Evolutionary conservation across 2,797 vertebrate species (phyloP), one percentile per base, ranked within the genome.

Genomic region (Gephyroberyx darwinii): DNA sequence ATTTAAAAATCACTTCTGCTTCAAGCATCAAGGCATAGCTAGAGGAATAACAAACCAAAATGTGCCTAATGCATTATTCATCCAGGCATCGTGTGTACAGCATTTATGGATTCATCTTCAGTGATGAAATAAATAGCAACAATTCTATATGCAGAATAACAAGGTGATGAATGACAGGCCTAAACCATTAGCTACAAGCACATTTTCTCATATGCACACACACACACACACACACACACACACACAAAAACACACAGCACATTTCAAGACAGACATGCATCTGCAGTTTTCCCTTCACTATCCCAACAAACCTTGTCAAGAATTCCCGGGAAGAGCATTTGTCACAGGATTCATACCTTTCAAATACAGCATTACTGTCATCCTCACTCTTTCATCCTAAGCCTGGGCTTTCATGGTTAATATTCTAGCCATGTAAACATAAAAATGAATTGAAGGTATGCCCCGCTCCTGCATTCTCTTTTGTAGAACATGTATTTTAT

Each of bases 31-130:
- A 45, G 5, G 17, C 22, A 60, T 14, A 61, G 31, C 43, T 45
- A 63, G 35, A 61, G 45, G 19, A 74, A 41, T 14, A 60, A 65
- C 50, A 66, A 33, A 33, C 64, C 88, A 94, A 94, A 93, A 94
- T 91, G 91, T 92, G 94, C 92, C 90, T 93, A 92, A 95, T 95
- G 90, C 90, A 95, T 95, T 94, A 95, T 95, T 96, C 93, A 69
- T n/a, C 31, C 50, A 92, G 92, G 91, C 90, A 93, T 92, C 60
- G 55, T 65, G 52, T 71, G 19, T 19, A 64, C 54, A 67, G 64
- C 51, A 30, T 84, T 79, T 83, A 86, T 71, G 17, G 59, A 80
- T 69, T 79, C 8, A 41, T 82, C 70, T 65, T 83, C 61, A 72
- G 65, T 64, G 69, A 74, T 75, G 74, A 83, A 83, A 86, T 76